Evolutionary conservation across 2,113 vertebrate genomes (phyloP).

Genomic region (Connochaetes taurinus): DNA sequence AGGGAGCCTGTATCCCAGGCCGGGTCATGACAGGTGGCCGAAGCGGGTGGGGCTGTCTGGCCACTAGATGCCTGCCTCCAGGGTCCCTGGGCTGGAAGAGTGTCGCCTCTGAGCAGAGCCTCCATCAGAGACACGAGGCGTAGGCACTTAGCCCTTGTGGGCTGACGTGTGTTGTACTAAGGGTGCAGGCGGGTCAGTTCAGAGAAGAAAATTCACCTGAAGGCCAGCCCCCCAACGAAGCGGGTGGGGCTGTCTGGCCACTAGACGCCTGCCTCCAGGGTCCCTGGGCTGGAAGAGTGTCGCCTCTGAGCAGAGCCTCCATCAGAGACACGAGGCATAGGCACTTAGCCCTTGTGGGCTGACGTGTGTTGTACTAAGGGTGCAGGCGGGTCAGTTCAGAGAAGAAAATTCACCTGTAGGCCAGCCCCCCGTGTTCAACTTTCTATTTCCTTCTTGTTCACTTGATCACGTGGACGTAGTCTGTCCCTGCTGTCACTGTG

Average conservation of each 20-base stretch:
- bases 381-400: not conserved
- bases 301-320: too few species aligned
- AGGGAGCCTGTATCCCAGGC: not conserved
- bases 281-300: rapidly evolving
- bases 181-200: not conserved
- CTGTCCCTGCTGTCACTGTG: not conserved
- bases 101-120: too few species aligned
- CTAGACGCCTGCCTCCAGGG: not conserved
- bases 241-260: not conserved
- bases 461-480: not conserved
- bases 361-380: too few species aligned
- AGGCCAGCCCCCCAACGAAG: not conserved
- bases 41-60: not conserved
- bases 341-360: not conserved
- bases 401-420: not conserved
- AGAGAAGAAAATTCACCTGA: not conserved
- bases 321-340: too few species aligned
- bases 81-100: not conserved
- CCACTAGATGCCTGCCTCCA: not conserved
- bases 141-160: not conserved
- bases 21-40: not conserved
- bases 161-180: too few species aligned
- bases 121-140: rapidly evolving
- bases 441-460: not conserved
- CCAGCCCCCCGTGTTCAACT: rapidly evolving